Percentiles rank a stretch among this genome's conserved stretches.
Conservation (phyloP, 2,113 vertebrate species). For the zebrafish (Danio rerio) region GRCz12tu NC_133194.1:28379501-28380000, state of each 20-base stretch:
- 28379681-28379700: not conserved
- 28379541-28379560: slow-evolving; percentile 22
- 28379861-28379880: not conserved
- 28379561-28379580: slow-evolving; percentile 37
- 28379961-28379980: no score
- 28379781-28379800: not conserved
- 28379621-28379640: not conserved
- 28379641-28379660: not conserved
- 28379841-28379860: not conserved
- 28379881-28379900: not conserved
- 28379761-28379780: not conserved
- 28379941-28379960: no score
- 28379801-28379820: not conserved
- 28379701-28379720: not conserved
- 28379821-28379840: not conserved
- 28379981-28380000: no score
- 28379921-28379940: not conserved
- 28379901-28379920: not conserved
- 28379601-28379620: not conserved
- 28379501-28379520: slow-evolving; percentile 40
- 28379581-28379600: slow-evolving; percentile 5
- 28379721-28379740: not conserved
- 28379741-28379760: not conserved
- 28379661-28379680: not conserved
- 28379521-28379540: slow-evolving; percentile 53